Conservation (phyloP, 2,888 invertebrate genomes). For the Sphaerophoria rueppellii region DNA sequence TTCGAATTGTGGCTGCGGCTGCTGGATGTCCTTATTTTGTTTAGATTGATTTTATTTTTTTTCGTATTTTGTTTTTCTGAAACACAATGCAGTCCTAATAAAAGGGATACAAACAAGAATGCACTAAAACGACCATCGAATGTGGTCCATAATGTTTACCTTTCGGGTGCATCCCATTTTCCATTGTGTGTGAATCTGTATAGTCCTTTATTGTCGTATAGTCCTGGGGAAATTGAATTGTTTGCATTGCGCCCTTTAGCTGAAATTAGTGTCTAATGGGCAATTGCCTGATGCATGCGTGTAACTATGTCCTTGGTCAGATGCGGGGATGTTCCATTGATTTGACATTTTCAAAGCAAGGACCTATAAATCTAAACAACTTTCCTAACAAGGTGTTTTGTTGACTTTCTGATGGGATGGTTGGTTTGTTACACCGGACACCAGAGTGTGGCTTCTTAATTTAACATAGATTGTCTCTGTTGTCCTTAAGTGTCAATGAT, state of each 20-base stretch:
- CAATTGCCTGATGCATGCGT: slow-evolving; percentile 64
- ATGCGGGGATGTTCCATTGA: slow-evolving; percentile 65
- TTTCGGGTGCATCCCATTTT: slow-evolving; percentile 53
- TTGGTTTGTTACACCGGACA: slow-evolving; percentile 2
- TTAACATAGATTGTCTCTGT: slow-evolving; percentile 61
- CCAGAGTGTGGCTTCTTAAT: slow-evolving; percentile 67
- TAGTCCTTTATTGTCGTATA: slow-evolving; percentile 32
- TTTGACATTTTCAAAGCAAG: slow-evolving; percentile 12
- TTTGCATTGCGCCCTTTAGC: slow-evolving; percentile 64
- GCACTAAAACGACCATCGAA: slow-evolving; percentile 29
- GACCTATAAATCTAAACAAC: slow-evolving; percentile 41
- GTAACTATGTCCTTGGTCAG: slow-evolving; percentile 69
- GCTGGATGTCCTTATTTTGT: slow-evolving; percentile 35
- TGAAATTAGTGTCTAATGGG: slow-evolving; percentile 70
- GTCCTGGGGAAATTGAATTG: slow-evolving; percentile 62
- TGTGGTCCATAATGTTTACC: slow-evolving; percentile 52
- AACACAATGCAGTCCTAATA: slow-evolving; percentile 49
- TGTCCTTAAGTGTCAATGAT: slow-evolving; percentile 60
- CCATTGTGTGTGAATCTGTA: slow-evolving; percentile 47
- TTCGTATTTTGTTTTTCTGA: slow-evolving; percentile 8
- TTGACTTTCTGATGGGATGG: slow-evolving; percentile 36
- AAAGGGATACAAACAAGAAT: slow-evolving; percentile 22
- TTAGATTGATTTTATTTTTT: slow-evolving; percentile 8
- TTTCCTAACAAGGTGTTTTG: slow-evolving; percentile 63
- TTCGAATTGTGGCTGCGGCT: slow-evolving; percentile 48